phyloP scores from a whole-genome alignment of 2,888 invertebrate genomes.

The Tachina grossa region DNA sequence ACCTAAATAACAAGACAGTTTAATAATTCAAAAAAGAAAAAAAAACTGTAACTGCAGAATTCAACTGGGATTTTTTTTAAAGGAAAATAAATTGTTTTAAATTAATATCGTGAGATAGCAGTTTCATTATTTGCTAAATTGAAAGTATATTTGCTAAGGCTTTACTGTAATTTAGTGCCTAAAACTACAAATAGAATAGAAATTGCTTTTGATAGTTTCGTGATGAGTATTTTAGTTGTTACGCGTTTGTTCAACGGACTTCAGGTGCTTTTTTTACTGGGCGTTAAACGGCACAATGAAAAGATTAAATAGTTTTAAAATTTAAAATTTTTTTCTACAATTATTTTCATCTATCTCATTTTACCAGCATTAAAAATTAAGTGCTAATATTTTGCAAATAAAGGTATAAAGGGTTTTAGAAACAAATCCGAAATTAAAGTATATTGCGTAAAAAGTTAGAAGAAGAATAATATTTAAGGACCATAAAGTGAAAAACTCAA shows the following conservation, averaged over 20 bases:
- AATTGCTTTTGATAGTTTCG: conserved; percentile 35
- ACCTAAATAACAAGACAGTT: neutral
- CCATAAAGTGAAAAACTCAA: conserved; percentile 57
- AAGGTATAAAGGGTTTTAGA: neutral
- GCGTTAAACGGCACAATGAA: conserved; percentile 59
- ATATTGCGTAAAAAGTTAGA: conserved; percentile 54
- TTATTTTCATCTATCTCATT: neutral
- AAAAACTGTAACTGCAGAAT: neutral
- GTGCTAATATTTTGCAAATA: neutral
- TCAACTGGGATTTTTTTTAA: neutral
- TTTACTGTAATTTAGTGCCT: conserved; percentile 40
- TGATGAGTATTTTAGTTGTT: conserved; percentile 62
- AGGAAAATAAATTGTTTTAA: too few species aligned
- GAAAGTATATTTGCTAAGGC: neutral
- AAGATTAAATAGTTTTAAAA: conserved; percentile 45
- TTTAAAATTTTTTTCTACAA: neutral
- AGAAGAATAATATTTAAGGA: conserved; percentile 23
- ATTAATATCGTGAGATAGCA: neutral
- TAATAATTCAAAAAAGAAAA: too few species aligned
- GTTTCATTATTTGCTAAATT: neutral
- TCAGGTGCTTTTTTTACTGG: conserved; percentile 57
- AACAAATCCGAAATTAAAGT: conserved; percentile 13
- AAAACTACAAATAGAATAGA: conserved; percentile 48
- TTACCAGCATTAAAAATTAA: conserved; percentile 20
- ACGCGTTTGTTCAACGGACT: conserved; percentile 64